A percentile compares a stretch with the other conserved stretches of the same genome.
phyloP scores from a whole-genome alignment of 2,113 vertebrate species.

The Sylvicapra grimmia region DNA sequence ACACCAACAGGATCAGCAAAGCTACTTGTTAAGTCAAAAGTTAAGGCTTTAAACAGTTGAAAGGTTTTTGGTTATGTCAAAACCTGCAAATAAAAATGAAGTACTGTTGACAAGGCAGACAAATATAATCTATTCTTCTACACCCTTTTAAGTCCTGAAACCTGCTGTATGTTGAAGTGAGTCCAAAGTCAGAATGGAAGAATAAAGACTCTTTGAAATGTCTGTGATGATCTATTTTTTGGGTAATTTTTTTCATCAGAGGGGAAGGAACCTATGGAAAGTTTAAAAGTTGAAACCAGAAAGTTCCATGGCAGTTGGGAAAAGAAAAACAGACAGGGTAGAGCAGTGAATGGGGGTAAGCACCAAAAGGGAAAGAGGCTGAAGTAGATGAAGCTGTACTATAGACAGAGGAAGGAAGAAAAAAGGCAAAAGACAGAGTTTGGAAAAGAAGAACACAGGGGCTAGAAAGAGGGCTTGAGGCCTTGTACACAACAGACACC shows the following conservation, averaged over 20 bases:
- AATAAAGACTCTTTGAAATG: constrained; percentile 20
- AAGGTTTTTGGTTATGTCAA: neutral
- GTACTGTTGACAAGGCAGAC: neutral
- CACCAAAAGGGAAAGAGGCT: neutral
- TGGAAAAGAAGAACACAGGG: neutral
- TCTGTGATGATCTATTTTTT: neutral
- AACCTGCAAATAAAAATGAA: neutral
- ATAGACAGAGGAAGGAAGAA: neutral
- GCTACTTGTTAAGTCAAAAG: neutral
- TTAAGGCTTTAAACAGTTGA: neutral
- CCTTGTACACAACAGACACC: neutral
- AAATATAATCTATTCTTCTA: neutral
- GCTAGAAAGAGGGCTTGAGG: neutral
- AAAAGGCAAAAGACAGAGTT: neutral
- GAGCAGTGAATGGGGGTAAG: neutral
- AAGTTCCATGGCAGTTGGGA: constrained; percentile 58
- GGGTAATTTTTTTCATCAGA: neutral
- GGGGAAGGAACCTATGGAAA: constrained; percentile 35
- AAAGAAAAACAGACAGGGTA: constrained; percentile 13
- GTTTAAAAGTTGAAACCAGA: constrained; percentile 49
- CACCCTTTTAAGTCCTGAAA: constrained; percentile 21
- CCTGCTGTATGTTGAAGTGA: neutral
- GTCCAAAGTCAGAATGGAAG: neutral
- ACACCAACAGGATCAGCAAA: neutral
- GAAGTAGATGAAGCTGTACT: neutral